Evolutionary conservation across 1,140 invertebrate species (phyloP).

Genomic region (Papilio helenus): DNA sequence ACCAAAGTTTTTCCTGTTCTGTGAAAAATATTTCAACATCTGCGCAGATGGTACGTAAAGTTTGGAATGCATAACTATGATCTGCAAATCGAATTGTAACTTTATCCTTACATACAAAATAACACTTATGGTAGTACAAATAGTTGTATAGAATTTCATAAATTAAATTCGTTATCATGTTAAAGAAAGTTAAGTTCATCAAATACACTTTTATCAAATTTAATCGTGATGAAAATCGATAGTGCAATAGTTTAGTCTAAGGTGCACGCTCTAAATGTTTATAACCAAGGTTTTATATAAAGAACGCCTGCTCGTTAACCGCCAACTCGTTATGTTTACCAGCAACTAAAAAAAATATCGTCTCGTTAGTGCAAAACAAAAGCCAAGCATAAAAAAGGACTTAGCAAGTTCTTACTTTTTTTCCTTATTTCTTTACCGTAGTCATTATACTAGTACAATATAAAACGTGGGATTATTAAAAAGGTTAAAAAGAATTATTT

Average conservation of each 20-base stretch:
- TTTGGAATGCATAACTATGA: background rate
- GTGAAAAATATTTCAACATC: background rate
- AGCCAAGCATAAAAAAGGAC: background rate
- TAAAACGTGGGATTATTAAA: background rate
- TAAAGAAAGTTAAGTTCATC: too few species aligned
- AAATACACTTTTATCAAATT: too few species aligned
- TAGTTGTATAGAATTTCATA: too few species aligned
- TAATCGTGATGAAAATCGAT: too few species aligned
- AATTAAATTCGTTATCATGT: too few species aligned
- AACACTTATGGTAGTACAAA: too few species aligned
- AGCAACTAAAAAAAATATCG: background rate
- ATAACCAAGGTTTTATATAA: too few species aligned
- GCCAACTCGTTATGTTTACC: too few species aligned
- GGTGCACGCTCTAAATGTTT: too few species aligned
- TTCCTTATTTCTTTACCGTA: background rate
- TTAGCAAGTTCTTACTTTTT: background rate
- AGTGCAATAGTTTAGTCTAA: too few species aligned
- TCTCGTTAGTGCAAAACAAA: background rate
- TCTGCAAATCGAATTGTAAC: background rate
- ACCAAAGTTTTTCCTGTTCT: slow-evolving; percentile 1
- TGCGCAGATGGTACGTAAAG: background rate
- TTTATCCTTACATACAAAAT: background rate
- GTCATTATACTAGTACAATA: background rate
- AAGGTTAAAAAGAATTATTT: background rate
- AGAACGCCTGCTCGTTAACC: too few species aligned